A percentile compares a stretch with the other conserved stretches of the same genome.
Evolutionary conservation across 2,888 invertebrate genomes (phyloP).

Genomic region (Tetragnatha montana): DNA sequence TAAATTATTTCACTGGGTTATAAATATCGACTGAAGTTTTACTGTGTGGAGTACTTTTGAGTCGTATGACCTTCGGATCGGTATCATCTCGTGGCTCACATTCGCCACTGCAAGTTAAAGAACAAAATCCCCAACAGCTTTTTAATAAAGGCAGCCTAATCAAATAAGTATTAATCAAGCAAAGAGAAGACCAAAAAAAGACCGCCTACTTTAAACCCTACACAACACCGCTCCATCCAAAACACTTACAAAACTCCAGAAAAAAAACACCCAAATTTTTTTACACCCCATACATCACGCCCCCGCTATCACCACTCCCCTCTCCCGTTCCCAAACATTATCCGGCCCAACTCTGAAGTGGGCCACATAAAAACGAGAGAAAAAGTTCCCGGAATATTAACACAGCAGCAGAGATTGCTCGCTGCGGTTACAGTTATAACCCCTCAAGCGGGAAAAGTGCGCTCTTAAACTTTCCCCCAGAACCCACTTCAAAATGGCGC

Average conservation of each 20-base stretch:
- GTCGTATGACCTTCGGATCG: too few species aligned
- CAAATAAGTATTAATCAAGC: neutral
- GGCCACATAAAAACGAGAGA: neutral
- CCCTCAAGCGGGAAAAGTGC: constrained; percentile 33
- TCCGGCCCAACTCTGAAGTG: neutral
- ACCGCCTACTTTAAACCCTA: neutral
- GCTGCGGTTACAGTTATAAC: constrained; percentile 52
- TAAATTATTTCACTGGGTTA: too few species aligned
- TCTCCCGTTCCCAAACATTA: neutral
- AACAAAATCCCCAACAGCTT: neutral
- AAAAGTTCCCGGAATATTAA: constrained; percentile 42
- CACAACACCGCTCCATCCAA: neutral
- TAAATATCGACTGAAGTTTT: too few species aligned
- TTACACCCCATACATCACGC: neutral
- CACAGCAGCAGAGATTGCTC: constrained; percentile 40
- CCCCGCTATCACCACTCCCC: neutral
- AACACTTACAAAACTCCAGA: neutral
- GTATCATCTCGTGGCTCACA: too few species aligned
- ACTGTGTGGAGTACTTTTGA: too few species aligned
- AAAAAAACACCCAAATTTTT: too few species aligned
- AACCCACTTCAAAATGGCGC: constrained; percentile 15
- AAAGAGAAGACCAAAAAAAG: neutral
- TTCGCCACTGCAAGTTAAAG: neutral
- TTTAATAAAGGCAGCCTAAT: neutral
- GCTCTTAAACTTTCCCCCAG: constrained; percentile 43